phyloP scores from a whole-genome alignment of 2,797 vertebrate species.

The Falco biarmicus region DNA sequence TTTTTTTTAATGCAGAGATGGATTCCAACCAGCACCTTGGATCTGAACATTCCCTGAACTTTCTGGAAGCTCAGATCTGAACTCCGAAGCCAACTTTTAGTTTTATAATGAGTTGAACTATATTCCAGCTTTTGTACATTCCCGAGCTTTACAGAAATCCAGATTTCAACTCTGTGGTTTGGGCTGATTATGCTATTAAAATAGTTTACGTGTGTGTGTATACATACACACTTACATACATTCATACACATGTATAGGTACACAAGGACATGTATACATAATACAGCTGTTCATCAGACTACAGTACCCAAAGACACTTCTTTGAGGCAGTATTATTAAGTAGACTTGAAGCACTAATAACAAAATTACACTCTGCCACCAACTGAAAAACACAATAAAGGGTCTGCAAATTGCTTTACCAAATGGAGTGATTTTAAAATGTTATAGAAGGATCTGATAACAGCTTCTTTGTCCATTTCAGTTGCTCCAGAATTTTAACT shows the following conservation, averaged over 20 bases:
- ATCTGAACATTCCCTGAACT: constrained; percentile 12
- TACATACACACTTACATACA: not conserved
- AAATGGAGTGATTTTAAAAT: constrained; percentile 1
- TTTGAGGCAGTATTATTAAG: not conserved
- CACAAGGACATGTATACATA: not conserved
- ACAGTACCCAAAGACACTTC: not conserved
- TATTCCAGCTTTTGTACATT: constrained; percentile 27
- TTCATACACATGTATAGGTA: accelerated
- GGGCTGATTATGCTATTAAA: not conserved
- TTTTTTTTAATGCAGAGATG: constrained; percentile 1
- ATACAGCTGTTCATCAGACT: not conserved
- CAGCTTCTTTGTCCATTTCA: not conserved
- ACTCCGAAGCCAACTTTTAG: constrained; percentile 13
- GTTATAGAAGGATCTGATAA: not conserved
- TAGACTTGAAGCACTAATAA: not conserved
- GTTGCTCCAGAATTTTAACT: not conserved
- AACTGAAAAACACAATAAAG: not conserved
- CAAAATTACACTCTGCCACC: not conserved
- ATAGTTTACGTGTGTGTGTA: not conserved
- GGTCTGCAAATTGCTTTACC: constrained; percentile 5
- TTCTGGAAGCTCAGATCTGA: constrained; percentile 30
- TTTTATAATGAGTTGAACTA: constrained; percentile 13
- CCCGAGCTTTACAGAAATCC: constrained; percentile 10
- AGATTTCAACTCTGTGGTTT: constrained; percentile 4
- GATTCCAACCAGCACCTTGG: constrained; percentile 1